Evolutionary conservation across 2,888 invertebrate genomes (phyloP).

Genomic region (Phrixothrix hirtus): DNA sequence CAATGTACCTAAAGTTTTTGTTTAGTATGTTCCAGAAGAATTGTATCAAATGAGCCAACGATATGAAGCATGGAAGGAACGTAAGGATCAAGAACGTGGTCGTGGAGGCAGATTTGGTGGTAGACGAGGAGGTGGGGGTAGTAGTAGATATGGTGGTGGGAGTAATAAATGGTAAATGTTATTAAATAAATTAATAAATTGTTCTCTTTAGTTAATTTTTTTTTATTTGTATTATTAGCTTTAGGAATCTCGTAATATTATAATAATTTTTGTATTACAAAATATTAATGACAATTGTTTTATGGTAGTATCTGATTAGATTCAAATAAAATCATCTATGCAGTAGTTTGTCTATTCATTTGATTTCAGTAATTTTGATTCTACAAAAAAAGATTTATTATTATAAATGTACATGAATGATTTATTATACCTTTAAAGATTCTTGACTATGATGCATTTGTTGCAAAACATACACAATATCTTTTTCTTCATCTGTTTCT

Average conservation of each 20-base stretch:
- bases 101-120: slow-evolving; percentile 50
- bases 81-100: slow-evolving; percentile 61
- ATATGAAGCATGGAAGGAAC: slow-evolving; percentile 69
- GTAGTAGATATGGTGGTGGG: slow-evolving; percentile 35
- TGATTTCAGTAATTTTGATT: no score
- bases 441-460: slow-evolving; percentile 49
- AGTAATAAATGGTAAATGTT: slow-evolving; percentile 12
- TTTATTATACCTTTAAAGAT: no score
- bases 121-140: slow-evolving; percentile 38
- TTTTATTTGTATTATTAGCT: not conserved
- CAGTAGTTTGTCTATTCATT: no score
- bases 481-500: slow-evolving; percentile 43
- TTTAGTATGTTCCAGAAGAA: slow-evolving; percentile 75
- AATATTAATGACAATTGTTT: no score
- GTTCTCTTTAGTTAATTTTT: not conserved
- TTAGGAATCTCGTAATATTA: no score
- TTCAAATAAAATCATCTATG: no score
- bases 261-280: no score
- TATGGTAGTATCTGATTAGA: no score
- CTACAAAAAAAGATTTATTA: no score
- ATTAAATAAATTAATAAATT: not conserved
- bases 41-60: slow-evolving; percentile 76
- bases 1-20: no score
- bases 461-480: slow-evolving; percentile 51
- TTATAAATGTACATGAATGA: no score